Evolutionary conservation across 2,113 vertebrate species (phyloP).

Genomic region (Malurus alboscapulatus): DNA sequence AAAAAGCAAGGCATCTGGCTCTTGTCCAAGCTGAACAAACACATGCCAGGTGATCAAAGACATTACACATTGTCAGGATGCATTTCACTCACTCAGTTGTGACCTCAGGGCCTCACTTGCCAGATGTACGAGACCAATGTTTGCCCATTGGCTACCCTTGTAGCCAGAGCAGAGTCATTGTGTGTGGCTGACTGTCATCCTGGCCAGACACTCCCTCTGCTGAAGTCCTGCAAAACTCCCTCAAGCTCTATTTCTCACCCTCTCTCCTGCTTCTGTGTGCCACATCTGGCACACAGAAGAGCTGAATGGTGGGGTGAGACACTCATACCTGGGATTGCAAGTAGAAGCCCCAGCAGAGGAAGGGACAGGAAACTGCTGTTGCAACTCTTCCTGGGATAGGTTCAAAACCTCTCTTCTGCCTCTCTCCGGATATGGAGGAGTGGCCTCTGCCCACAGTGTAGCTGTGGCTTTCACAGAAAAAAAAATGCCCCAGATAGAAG

Average conservation of each 20-base stretch:
- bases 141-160: not conserved
- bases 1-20: not conserved
- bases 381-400: slow-evolving; percentile 23
- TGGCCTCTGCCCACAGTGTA: slow-evolving; percentile 24
- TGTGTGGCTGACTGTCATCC: not conserved
- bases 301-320: not conserved
- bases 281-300: not conserved
- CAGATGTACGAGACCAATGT: not conserved
- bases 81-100: not conserved
- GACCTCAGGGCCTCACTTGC: not conserved
- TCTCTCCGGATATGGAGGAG: slow-evolving; percentile 20
- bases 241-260: not conserved
- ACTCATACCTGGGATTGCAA: accelerated
- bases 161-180: not conserved
- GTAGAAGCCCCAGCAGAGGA: not conserved
- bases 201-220: not conserved
- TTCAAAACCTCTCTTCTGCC: slow-evolving; percentile 1
- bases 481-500: not conserved
- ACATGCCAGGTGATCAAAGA: not conserved
- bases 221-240: not conserved
- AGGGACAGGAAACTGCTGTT: slow-evolving; percentile 11
- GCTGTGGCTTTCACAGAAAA: not conserved
- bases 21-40: not conserved
- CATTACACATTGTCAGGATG: not conserved
- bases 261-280: not conserved